Base-by-base conservation (phyloP, 2,113 vertebrate genomes). In the Balaeniceps rex region DNA sequence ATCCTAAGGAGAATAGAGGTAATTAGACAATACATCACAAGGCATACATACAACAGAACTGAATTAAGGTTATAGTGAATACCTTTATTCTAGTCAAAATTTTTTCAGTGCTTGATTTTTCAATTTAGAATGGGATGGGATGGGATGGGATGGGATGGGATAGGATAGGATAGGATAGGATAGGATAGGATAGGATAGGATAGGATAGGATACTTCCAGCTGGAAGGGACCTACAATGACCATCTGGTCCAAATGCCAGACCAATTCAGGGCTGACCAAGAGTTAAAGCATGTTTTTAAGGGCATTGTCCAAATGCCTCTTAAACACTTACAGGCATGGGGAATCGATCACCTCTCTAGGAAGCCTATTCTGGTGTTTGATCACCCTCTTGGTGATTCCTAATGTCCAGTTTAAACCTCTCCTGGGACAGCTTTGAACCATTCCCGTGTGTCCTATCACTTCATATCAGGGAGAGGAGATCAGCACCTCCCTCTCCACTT, bases 381-480 rank as follows among this genome's bases (percentile, higher is more conserved):
- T 11, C 1, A 7, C 6, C 18, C 14, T 55, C 34, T 65, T 6
- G 5, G 6, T 40, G 5, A 7, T 74, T 74, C 24, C 9, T 69
- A 25, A 33, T 26, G 5, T 60, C 28, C 24, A 61, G 13, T 12
- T 7, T 49, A 64, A 89, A 78, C 14, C 33, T n/a, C 7, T 6
- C 7, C 15, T 23, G 26, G 6, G 21, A 6, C 38, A 82, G 24
- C 25, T 91, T 38, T 72, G 47, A 64, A 44, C 26, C 42, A 29
- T 71, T 66, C 14, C 5, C 19, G 66, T 0, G 1, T 2, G 4
- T 51, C 14, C 25, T 72, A 3, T 57, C 11, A 7, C 9, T 63
- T 14, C 5, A 47, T 38, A 21, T 14, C 7, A 55, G 19, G 42
- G 19, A 72, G 9, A 68, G 71, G 52, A 93, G 23, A n/a, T 71